Evolutionary conservation across 2,888 invertebrate genomes (phyloP).

Genomic region (Ormyrus labotus): DNA sequence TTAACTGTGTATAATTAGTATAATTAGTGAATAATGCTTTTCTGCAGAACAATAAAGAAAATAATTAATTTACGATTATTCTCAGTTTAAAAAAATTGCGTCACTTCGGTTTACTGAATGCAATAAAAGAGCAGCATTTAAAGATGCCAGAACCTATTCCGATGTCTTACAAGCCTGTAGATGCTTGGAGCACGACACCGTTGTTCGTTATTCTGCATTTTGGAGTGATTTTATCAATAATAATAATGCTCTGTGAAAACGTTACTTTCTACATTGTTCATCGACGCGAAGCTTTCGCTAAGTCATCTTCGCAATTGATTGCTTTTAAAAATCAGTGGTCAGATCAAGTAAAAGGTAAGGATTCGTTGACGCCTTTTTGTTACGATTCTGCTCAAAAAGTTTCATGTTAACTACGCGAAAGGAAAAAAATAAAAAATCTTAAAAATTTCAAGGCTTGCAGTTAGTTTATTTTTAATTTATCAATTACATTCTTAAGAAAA

Average conservation of each 20-base stretch:
- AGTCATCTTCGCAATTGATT: too few species aligned
- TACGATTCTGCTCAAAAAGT: too few species aligned
- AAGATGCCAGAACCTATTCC: neutral
- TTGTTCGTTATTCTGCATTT: conserved; percentile 10
- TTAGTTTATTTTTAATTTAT: too few species aligned
- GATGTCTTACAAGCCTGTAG: conserved; percentile 26
- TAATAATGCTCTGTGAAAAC: conserved; percentile 25
- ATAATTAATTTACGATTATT: neutral
- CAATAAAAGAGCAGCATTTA: conserved; percentile 8
- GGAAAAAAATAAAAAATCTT: too few species aligned
- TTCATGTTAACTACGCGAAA: too few species aligned
- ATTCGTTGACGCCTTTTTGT: too few species aligned
- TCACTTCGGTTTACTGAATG: conserved; percentile 12
- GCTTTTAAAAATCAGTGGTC: too few species aligned
- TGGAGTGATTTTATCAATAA: neutral
- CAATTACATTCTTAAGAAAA: too few species aligned
- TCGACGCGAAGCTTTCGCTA: neutral
- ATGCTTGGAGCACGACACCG: conserved; percentile 20
- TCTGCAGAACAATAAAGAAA: neutral
- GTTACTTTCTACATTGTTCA: neutral
- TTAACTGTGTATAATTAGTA: neutral
- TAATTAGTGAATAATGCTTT: neutral
- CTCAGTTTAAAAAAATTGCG: conserved; percentile 34
- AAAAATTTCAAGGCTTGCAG: too few species aligned
- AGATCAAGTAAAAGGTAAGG: too few species aligned